These are phyloP conservation scores for Herminia tarsipennalis DNA, from an alignment of 2,888 invertebrate species.

Conservation along the genomic window DNA sequence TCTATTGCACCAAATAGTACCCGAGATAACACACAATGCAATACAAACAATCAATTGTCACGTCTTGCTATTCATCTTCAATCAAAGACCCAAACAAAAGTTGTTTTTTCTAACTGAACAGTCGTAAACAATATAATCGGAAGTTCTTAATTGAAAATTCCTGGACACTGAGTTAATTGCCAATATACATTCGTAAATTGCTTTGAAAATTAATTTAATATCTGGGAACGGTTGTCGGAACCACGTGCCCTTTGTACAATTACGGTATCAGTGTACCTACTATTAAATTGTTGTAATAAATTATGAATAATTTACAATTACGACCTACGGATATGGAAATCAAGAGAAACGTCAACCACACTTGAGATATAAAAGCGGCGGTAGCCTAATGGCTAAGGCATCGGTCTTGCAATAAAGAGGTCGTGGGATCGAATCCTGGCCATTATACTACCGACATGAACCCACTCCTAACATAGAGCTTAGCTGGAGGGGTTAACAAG, in stretches of 20 bases:
- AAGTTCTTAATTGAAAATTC: constrained; percentile 29
- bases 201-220: constrained; percentile 43
- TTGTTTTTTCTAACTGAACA: no score
- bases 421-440: no score
- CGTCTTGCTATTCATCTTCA: no score
- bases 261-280: constrained; percentile 24
- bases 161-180: constrained; percentile 24
- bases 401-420: no score
- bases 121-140: constrained; percentile 16
- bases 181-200: constrained; percentile 37
- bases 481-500: no score
- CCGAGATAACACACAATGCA: no score
- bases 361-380: not conserved
- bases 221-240: constrained; percentile 28
- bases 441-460: no score
- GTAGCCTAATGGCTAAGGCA: no score
- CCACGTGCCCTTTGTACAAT: constrained; percentile 35
- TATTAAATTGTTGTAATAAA: constrained; percentile 34
- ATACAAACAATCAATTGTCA: no score
- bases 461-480: no score
- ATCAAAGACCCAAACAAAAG: no score
- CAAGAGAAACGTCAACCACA: not conserved
- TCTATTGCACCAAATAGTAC: no score
- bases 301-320: constrained; percentile 18
- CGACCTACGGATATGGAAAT: not conserved